Conservation (phyloP, 2,888 invertebrate genomes). For the Cerastis rubricosa region DNA sequence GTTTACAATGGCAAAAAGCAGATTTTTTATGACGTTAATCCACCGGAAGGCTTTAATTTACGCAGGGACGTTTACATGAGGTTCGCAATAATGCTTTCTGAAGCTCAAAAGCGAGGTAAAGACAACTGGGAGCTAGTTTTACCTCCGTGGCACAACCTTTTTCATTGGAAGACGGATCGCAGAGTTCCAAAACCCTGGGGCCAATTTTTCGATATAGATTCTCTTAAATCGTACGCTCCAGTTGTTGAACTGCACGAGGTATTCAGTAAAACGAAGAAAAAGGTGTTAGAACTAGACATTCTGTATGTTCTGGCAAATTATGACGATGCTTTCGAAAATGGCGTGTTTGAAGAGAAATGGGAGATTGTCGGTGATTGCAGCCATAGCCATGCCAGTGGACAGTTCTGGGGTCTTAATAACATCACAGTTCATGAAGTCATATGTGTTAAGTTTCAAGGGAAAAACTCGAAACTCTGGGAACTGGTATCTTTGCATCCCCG, state of each 20-base stretch:
- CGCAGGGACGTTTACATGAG: slow-evolving; percentile 98
- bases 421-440: slow-evolving; percentile 92
- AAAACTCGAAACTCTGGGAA: slow-evolving; percentile 91
- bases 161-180: slow-evolving; percentile 95
- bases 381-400: slow-evolving; percentile 71
- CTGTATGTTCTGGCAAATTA: slow-evolving; percentile 96
- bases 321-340: slow-evolving; percentile 95
- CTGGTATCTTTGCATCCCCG: slow-evolving; percentile 87
- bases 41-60: slow-evolving; percentile 99
- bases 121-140: slow-evolving; percentile 93
- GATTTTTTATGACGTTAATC: slow-evolving; percentile 98
- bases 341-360: slow-evolving; percentile 96
- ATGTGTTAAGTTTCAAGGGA: slow-evolving; percentile 97
- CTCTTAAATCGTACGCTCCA: slow-evolving; percentile 94
- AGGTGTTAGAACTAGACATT: slow-evolving; percentile 92
- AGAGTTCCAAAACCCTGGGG: slow-evolving; percentile 94
- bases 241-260: slow-evolving; percentile 97
- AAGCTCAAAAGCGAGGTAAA: slow-evolving; percentile 90
- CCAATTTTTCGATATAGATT: slow-evolving; percentile 95
- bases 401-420: slow-evolving; percentile 94
- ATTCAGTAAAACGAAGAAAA: slow-evolving; percentile 80
- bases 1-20: slow-evolving; percentile 88
- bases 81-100: slow-evolving; percentile 95
- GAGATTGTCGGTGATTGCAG: slow-evolving; percentile 87
- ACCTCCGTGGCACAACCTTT: slow-evolving; percentile 97